Conservation (phyloP, 2,888 invertebrate species). For the Escarpia spicata region DNA sequence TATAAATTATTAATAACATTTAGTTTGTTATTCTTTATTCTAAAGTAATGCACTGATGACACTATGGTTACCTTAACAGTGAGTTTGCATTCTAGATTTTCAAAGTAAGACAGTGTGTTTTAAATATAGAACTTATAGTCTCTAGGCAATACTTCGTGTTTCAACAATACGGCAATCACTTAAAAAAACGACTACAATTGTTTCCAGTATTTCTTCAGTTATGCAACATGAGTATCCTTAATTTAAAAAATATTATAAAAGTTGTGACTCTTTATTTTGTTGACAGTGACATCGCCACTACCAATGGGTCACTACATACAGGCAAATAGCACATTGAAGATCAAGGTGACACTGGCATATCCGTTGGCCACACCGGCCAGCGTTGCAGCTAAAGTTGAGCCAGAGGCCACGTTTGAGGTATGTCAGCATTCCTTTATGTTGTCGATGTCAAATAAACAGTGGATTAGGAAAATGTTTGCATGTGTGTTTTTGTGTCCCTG, state of each 20-base stretch:
- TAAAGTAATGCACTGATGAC: background rate
- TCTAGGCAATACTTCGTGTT: background rate
- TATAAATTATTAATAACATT: background rate
- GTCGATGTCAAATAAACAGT: background rate
- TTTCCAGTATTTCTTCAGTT: background rate
- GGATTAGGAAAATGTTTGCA: background rate
- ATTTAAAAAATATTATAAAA: background rate
- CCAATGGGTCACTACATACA: slow-evolving; percentile 58
- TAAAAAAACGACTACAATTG: background rate
- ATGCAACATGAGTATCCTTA: background rate
- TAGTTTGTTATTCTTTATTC: slow-evolving; percentile 14
- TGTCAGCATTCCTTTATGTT: background rate
- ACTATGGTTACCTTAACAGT: background rate
- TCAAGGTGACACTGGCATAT: slow-evolving; percentile 59
- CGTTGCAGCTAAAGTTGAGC: slow-evolving; percentile 51
- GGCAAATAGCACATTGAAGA: slow-evolving; percentile 55
- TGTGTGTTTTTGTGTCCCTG: background rate
- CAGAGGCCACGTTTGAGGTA: slow-evolving; percentile 51
- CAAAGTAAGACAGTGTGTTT: background rate
- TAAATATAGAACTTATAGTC: background rate
- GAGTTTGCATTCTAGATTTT: background rate
- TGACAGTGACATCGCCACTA: slow-evolving; percentile 44
- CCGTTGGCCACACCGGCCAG: slow-evolving; percentile 54
- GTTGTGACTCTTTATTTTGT: background rate
- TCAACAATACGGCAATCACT: background rate